Base-by-base conservation (phyloP, 2,888 invertebrate species). In the Drosophila leonis region DNA sequence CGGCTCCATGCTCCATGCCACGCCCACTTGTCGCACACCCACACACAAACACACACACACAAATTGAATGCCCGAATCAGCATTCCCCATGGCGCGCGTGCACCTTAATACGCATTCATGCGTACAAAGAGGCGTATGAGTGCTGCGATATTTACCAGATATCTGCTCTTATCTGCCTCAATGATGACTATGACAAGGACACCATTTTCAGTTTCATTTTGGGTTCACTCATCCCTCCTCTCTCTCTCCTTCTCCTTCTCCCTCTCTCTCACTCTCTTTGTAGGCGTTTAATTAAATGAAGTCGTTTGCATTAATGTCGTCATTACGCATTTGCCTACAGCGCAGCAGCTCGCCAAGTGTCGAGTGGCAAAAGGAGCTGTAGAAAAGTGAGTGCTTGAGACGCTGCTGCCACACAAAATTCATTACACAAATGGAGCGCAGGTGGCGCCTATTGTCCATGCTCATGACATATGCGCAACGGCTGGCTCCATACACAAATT, bases 251-350 rank as follows among this genome's bases (percentile, higher is more conserved):
- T 4, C 48, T n/a, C 63, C 18, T 48, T 44, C 46, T n/a, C 27
- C 18, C 33, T 37, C 31, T 24, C 20, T 10, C 12, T 27, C 37
- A 12, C 13, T 29, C 12, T 42, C 51, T 56, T 37, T 49, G 65
- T 63, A 51, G 67, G 72, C 89, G 77, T 87, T 84, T 84, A 84
- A 84, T 84, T 84, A 84, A 84, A 89, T 84, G 88, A 89, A 84
- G 90, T 84, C 90, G 85, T 84, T 84, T 87, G 88, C 84, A 89
- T 84, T 84, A 84, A 84, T 84, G 88, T 75, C 77, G 66, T 87
- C 90, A 89, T 89, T 89, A 87, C 82, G 82, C 70, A 84, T 84
- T 87, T 87, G 89, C 87, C 84, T 76, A 78, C 72, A 59, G 66
- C 80, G 24, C 41, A 69, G 59, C 66, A 59, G 48, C 46, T 65